phyloP scores from a whole-genome alignment of 2,888 invertebrate genomes.

The Exephanes ischioxanthus region DNA sequence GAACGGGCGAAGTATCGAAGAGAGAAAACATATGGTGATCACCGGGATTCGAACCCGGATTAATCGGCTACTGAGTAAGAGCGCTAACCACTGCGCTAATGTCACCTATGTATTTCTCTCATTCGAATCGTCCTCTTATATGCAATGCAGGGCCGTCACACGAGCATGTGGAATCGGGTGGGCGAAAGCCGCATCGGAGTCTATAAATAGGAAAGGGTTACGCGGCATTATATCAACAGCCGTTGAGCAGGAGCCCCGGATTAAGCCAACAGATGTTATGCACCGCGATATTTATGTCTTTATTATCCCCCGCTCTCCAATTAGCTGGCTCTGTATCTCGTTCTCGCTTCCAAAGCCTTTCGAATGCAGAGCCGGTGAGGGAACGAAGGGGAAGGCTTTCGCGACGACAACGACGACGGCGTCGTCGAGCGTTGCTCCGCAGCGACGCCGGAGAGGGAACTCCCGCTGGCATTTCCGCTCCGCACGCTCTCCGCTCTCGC shows the following conservation, averaged over 20 bases:
- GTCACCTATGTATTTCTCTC: too few species aligned
- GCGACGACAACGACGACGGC: constrained; percentile 26
- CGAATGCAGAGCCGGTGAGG: constrained; percentile 1
- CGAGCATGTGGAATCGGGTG: background rate
- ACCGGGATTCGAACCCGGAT: too few species aligned
- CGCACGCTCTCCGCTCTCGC: constrained; percentile 37
- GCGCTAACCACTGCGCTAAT: too few species aligned
- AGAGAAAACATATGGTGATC: too few species aligned
- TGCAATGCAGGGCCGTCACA: too few species aligned
- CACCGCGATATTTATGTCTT: constrained; percentile 70
- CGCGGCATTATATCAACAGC: constrained; percentile 42
- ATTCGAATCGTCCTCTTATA: too few species aligned
- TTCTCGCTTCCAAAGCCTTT: constrained; percentile 53
- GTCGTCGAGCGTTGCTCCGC: constrained; percentile 47
- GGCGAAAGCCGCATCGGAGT: background rate
- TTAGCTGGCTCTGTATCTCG: constrained; percentile 57
- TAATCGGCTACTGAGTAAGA: too few species aligned
- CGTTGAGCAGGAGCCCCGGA: constrained; percentile 31
- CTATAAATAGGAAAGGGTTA: constrained; percentile 24
- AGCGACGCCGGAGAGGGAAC: constrained; percentile 30
- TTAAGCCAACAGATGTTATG: constrained; percentile 68
- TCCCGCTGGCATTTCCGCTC: constrained; percentile 28
- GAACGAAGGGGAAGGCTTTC: constrained; percentile 11
- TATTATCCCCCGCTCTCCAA: constrained; percentile 67
- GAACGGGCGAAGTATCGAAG: too few species aligned